Evolutionary conservation across 2,888 invertebrate genomes (phyloP), one percentile per base, ranked within the genome.

Genomic region (Amiota minor): DNA sequence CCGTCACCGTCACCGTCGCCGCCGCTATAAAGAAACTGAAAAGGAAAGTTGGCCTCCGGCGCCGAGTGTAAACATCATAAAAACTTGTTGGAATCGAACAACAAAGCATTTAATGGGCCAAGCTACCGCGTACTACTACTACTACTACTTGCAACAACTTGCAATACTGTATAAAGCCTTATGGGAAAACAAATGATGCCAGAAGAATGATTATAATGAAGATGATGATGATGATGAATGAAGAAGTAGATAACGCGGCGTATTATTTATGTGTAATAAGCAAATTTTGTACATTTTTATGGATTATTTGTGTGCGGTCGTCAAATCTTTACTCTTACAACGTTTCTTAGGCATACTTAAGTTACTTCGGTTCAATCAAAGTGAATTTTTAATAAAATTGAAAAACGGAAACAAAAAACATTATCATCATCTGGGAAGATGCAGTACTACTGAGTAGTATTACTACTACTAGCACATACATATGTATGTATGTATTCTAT

Each of bases 251-350:
- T 35, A 16, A 65, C 16, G 46, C 47, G 10, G n/a, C 46, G 47
- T n/a, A 65, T 65, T 46, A 65, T 65, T 65, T 65, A 65, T 65
- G 65, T 47, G 47, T 18, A 47, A 14, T 45, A 45, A 12, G 62
- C 12, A 62, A 62, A 20, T 62, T 62, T 62, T 14, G 6, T 35
- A 45, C 62, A 45, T 62, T 62, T 65, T 65, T 46, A 65, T 47
- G 65, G 65, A 62, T 9, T 45, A 62, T 59, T 59, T 65, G 65
- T 35, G 65, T 65, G 65, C 65, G 47, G 65, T 65, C 65, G 65
- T 35, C 62, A n/a, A 4, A 14, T 16, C 14, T 47, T 45, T 45
- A 16, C 45, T 62, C 45, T 45, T 18, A 11, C 65, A 14, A 16
- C 46, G 46, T 47, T 11, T 46, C 47, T 14, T 56, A 11, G 9